Evolutionary conservation across 2,888 invertebrate genomes (phyloP), one percentile per base, ranked within the genome.

Genomic region (Eulithis prunata): DNA sequence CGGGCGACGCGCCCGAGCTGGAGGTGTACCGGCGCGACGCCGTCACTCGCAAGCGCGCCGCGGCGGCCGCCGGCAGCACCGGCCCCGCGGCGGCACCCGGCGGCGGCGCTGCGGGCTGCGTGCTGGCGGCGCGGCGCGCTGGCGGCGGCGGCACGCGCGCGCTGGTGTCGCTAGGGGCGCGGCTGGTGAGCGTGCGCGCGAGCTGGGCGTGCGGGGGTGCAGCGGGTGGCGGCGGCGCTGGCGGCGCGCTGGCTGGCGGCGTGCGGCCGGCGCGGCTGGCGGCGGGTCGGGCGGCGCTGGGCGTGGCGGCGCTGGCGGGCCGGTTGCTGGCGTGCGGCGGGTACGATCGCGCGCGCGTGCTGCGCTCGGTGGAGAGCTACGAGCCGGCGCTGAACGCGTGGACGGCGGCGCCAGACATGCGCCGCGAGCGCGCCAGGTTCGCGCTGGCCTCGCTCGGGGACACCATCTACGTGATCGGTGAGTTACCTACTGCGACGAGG

Each of bases 341-440:
- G 8, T 97, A 98, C 89, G 97, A 97, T 89, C 94, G 97, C 72
- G 96, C 96, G 51, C 97, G 97, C 83, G 97, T 97, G 82, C 91
- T 98, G 75, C 94, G 95, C 73, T 94, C 95, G 21, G 96, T 95
- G 0, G 97, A 97, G 88, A 94, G 95, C 53, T 98, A 97, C 91
- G 94, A 95, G 79, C 95, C 96, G 5, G 90, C 89, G 57, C 89
- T 87, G 4, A 97, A 97, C 89, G 89, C 88, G 60, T 98, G 98
- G 97, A 83, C 89, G 51, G 82, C 93, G 32, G 87, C 96, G 78
- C 94, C 96, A 0, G 94, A 94, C 70, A 97, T 98, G 97, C 94
- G 94, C 62, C 94, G 95, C 71, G 95, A 96, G 64, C 93, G 98
- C 67, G 97, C 97, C 0, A 94, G 98, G 38, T 97, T 97, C 89